A percentile compares a stretch with the other conserved stretches of the same genome.
These are phyloP conservation scores for Pterocles gutturalis DNA, from an alignment of 2,113 vertebrate genomes.

Conservation along the genomic window DNA sequence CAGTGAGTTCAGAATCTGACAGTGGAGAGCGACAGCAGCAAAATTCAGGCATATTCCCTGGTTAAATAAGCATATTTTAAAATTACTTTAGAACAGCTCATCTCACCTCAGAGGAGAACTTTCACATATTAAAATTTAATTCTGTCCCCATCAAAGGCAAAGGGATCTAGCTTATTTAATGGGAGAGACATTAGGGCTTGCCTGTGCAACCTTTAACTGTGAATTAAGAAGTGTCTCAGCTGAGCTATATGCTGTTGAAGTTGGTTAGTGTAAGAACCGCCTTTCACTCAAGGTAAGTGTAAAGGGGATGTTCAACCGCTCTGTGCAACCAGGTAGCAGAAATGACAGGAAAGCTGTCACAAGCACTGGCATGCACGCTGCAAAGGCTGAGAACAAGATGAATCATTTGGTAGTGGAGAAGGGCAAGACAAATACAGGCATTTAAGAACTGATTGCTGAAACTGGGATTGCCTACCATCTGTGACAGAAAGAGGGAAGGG, in stretches of 20 bases:
- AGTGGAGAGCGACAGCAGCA: not conserved
- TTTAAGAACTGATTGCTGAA: constrained; percentile 29
- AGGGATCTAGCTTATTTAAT: not conserved
- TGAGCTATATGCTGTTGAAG: not conserved
- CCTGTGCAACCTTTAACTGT: not conserved
- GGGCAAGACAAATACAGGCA: not conserved
- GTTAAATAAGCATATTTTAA: not conserved
- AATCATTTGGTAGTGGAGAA: not conserved
- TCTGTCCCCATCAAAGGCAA: not conserved
- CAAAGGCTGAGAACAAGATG: not conserved
- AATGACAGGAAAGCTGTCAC: not conserved
- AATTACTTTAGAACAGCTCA: not conserved
- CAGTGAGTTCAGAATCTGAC: not conserved
- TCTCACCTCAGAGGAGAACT: not conserved
- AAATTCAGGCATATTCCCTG: not conserved
- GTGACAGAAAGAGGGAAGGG: not conserved
- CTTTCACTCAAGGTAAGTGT: not conserved
- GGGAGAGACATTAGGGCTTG: not conserved
- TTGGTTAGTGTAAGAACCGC: not conserved
- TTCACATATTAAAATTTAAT: not conserved
- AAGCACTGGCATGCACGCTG: not conserved
- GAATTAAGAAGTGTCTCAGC: not conserved
- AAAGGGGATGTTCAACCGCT: not conserved
- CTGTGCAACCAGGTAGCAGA: not conserved
- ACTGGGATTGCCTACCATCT: not conserved